These are phyloP conservation scores for Morone saxatilis DNA, from an alignment of 2,113 vertebrate genomes.

Conservation along the genomic window DNA sequence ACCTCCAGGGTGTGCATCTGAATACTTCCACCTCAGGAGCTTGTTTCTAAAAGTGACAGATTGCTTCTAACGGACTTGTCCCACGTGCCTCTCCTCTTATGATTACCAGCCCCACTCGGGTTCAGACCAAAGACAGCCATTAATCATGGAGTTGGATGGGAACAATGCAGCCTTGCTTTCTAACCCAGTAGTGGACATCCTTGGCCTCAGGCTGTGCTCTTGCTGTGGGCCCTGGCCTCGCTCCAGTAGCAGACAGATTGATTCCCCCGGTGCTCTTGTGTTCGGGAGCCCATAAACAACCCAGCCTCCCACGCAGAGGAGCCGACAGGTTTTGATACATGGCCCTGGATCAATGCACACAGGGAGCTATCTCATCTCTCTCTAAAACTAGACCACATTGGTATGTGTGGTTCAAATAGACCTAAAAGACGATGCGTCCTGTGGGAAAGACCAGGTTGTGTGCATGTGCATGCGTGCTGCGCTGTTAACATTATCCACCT, in stretches of 20 bases:
- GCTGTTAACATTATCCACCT: slow-evolving; percentile 9
- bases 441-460: slow-evolving; percentile 16
- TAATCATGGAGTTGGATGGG: slow-evolving; percentile 66
- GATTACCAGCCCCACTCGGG: slow-evolving; percentile 58
- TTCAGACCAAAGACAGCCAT: slow-evolving; percentile 67
- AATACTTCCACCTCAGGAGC: slow-evolving; percentile 29
- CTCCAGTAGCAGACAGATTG: slow-evolving; percentile 71
- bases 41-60: slow-evolving; percentile 54
- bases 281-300: slow-evolving; percentile 70
- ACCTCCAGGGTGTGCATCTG: slow-evolving; percentile 40
- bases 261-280: slow-evolving; percentile 63
- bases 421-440: slow-evolving; percentile 22
- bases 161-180: slow-evolving; percentile 64
- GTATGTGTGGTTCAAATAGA: slow-evolving; percentile 34
- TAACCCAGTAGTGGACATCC: slow-evolving; percentile 64
- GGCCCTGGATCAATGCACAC: slow-evolving; percentile 53
- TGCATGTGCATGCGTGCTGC: slow-evolving; percentile 38
- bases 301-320: slow-evolving; percentile 50
- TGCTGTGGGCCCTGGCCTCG: slow-evolving; percentile 61
- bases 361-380: slow-evolving; percentile 58
- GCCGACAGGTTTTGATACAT: slow-evolving; percentile 70
- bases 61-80: slow-evolving; percentile 55
- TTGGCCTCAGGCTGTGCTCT: slow-evolving; percentile 67
- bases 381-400: slow-evolving; percentile 48
- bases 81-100: slow-evolving; percentile 56